Conservation (phyloP, 1,140 invertebrate species). For the Nasonia giraulti region DNA sequence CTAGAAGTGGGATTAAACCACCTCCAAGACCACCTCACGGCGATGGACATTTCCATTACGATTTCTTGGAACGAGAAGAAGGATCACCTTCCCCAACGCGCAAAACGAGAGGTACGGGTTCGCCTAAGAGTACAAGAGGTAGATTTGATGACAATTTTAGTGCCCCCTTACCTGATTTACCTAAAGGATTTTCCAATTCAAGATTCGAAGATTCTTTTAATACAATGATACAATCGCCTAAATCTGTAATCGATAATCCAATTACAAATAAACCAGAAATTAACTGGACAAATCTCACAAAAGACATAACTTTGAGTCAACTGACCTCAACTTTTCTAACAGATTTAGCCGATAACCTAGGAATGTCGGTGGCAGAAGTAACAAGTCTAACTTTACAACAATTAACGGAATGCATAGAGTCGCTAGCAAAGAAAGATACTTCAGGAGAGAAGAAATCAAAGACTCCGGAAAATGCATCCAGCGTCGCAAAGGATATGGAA, state of each 20-base stretch:
- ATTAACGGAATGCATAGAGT: slow-evolving; percentile 84
- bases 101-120: slow-evolving; percentile 59
- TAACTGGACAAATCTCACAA: slow-evolving; percentile 61
- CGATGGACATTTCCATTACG: slow-evolving; percentile 77
- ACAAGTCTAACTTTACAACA: slow-evolving; percentile 90
- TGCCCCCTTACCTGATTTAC: slow-evolving; percentile 64
- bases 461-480: slow-evolving; percentile 61
- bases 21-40: slow-evolving; percentile 80
- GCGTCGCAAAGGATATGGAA: slow-evolving; percentile 29
- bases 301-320: slow-evolving; percentile 87
- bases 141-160: slow-evolving; percentile 70
- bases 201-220: slow-evolving; percentile 70
- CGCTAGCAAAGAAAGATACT: slow-evolving; percentile 61
- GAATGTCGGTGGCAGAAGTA: slow-evolving; percentile 84
- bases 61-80: slow-evolving; percentile 78
- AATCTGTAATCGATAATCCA: slow-evolving; percentile 28
- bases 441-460: not conserved
- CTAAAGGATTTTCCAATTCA: slow-evolving; percentile 60
- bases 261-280: slow-evolving; percentile 36
- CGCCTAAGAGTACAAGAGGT: slow-evolving; percentile 55
- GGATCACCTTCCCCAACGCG: slow-evolving; percentile 66
- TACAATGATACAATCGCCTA: slow-evolving; percentile 62
- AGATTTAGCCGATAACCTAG: slow-evolving; percentile 83
- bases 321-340: slow-evolving; percentile 86
- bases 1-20: slow-evolving; percentile 72